Conservation (phyloP, 2,888 invertebrate genomes). For the Ommatoiulus sabulosus region DNA sequence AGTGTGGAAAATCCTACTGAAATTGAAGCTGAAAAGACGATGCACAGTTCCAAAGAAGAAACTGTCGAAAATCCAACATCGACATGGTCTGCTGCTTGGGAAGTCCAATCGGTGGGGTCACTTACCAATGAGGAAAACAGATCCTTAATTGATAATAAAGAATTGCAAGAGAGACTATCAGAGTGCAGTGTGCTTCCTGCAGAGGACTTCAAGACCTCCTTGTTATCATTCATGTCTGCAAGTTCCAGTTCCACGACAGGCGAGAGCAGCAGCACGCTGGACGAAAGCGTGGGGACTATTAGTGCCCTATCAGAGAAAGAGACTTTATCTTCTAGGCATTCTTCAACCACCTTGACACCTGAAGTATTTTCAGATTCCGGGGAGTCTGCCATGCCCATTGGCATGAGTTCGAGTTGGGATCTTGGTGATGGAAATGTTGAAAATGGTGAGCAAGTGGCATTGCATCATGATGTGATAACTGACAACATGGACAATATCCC, state of each 20-base stretch:
- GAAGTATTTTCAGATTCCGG: slow-evolving; percentile 55
- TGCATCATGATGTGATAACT: not conserved
- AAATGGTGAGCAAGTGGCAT: not conserved
- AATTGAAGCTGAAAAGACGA: not conserved
- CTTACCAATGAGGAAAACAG: not conserved
- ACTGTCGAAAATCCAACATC: not conserved
- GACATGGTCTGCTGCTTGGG: not conserved
- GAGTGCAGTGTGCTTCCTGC: not conserved
- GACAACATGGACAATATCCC: not conserved
- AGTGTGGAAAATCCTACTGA: not conserved
- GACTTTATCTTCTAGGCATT: slow-evolving; percentile 10
- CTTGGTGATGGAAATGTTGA: not conserved
- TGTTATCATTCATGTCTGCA: slow-evolving; percentile 49
- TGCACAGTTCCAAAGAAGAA: not conserved
- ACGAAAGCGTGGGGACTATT: slow-evolving; percentile 51
- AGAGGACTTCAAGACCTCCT: not conserved
- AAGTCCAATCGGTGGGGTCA: not conserved
- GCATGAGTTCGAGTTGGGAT: slow-evolving; percentile 55
- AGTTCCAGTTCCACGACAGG: slow-evolving; percentile 50
- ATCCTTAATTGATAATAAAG: not conserved
- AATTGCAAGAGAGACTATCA: not conserved
- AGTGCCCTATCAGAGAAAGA: slow-evolving; percentile 52
- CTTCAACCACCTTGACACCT: slow-evolving; percentile 54
- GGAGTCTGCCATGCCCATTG: slow-evolving; percentile 53
- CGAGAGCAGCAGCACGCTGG: slow-evolving; percentile 55